Base-by-base conservation (phyloP, 2,113 vertebrate genomes). In the Paradoxurus hermaphroditus region DNA sequence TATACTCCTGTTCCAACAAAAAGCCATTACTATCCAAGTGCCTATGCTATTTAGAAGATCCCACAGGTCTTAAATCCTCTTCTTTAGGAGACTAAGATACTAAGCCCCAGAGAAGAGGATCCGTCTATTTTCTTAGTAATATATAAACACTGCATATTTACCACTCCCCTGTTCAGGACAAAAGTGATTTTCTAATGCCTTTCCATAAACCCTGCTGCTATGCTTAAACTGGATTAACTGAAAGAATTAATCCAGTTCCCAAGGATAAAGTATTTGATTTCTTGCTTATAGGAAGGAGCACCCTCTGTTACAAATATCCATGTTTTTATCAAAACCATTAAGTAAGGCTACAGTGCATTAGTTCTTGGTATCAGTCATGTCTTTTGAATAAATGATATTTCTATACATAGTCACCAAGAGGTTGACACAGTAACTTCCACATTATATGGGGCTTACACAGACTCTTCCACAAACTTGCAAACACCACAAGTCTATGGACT, bases 21-120 rank as follows among this genome's bases (percentile, higher is more conserved):
- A 44, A 7, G 15, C 5, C 53, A 63, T 87, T 91, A 41, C 49
- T 82, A 70, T 75, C 34, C 36, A 88, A 90, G 86, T 31, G 49
- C 31, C 86, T 94, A 3, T 1, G 51, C 21, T 39, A 11, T 63
- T 83, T 65, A 75, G 77, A 81, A 95, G n/a, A 68, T 27, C 41
- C 14, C 16, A 78, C 8, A 53, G 59, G 25, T 94, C 87, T 88
- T 94, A 88, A 91, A 97, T 90, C n/a, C 65, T 84, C 59, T 88
- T 68, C 16, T 73, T 92, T 63, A 86, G 56, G 95, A 97, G 23
- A 59, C 53, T 77, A 90, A 94, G 44, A 36, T 36, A 72, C 18
- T 62, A 63, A 83, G 56, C 31, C 27, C 73, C 86, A 92, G 27
- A 83, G 36, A 84, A 94, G 49, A 91, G 11, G 11, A 46, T 29